phyloP scores from a whole-genome alignment of 2,113 vertebrate species.

The Vulpes lagopus region DNA sequence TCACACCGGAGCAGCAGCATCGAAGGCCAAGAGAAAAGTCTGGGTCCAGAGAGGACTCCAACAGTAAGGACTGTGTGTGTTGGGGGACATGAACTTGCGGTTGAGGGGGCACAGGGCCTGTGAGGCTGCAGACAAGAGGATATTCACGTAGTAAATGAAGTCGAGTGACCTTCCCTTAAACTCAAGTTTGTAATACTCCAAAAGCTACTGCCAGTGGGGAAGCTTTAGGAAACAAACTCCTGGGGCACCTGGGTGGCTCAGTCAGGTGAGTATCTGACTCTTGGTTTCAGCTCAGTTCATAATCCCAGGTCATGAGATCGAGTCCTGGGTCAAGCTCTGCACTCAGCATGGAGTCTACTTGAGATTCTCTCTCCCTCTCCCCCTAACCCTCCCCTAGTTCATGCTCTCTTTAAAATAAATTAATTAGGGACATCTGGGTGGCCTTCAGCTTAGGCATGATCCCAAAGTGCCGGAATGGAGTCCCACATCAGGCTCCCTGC shows the following conservation, averaged over 20 bases:
- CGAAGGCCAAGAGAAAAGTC: neutral
- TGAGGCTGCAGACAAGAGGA: neutral
- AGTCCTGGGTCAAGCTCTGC: fast-evolving
- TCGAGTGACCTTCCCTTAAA: neutral
- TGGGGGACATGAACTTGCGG: neutral
- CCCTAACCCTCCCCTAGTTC: neutral
- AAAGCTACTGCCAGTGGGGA: neutral
- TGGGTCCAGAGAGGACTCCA: neutral
- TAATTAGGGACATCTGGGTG: neutral
- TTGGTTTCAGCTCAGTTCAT: neutral
- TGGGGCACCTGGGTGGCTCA: neutral
- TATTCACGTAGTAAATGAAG: neutral
- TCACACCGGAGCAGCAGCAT: neutral
- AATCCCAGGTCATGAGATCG: neutral
- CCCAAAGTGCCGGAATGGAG: too few relatives aligned
- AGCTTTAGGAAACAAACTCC: neutral
- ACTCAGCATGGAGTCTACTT: neutral
- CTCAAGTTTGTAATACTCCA: neutral
- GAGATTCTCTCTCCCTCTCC: neutral
- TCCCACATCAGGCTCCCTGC: too few relatives aligned
- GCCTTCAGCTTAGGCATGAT: too few relatives aligned
- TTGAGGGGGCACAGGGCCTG: neutral
- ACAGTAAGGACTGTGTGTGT: neutral
- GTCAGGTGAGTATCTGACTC: neutral
- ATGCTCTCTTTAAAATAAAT: neutral